These are phyloP conservation scores for Psilanteris sp. DNA, from an alignment of 1,140 invertebrate genomes.

Conservation along the genomic window DNA sequence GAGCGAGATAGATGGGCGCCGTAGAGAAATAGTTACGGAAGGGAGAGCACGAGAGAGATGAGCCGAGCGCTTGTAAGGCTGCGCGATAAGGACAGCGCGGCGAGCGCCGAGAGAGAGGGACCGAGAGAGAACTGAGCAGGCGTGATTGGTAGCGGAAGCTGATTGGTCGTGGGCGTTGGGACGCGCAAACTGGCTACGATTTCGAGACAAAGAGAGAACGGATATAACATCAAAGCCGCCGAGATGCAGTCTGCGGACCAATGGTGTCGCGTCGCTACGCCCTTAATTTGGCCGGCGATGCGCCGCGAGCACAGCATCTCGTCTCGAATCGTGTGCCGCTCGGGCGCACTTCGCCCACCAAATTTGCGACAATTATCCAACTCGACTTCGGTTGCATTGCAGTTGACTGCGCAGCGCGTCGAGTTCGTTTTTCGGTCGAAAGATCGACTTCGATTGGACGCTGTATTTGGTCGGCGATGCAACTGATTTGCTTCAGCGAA, in stretches of 20 bases:
- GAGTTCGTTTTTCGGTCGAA: too few species aligned
- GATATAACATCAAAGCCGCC: conserved; percentile 39
- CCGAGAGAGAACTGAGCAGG: conserved; percentile 36
- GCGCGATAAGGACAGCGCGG: conserved; percentile 36
- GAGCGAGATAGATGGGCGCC: conserved; percentile 32
- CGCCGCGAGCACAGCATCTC: conserved; percentile 20
- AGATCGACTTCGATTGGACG: too few species aligned
- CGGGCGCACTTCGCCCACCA: too few species aligned
- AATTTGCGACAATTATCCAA: too few species aligned
- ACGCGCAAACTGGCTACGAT: conserved; percentile 50
- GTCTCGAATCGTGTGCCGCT: too few species aligned
- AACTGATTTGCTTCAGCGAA: too few species aligned
- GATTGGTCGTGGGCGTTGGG: conserved; percentile 64
- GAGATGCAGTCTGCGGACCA: conserved; percentile 46
- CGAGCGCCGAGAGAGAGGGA: conserved; percentile 20
- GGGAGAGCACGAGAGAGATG: conserved; percentile 47
- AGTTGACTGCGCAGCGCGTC: too few species aligned
- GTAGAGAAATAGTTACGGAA: conserved; percentile 34
- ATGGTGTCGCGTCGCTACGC: conserved; percentile 36
- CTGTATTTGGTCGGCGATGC: too few species aligned
- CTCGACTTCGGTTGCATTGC: too few species aligned
- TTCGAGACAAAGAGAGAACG: conserved; percentile 49
- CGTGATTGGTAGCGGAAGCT: conserved; percentile 67
- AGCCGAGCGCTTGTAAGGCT: conserved; percentile 29
- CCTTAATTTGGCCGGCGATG: conserved; percentile 20